phyloP scores from a whole-genome alignment of 2,797 vertebrate species.

The Acanthopagrus latus region DNA sequence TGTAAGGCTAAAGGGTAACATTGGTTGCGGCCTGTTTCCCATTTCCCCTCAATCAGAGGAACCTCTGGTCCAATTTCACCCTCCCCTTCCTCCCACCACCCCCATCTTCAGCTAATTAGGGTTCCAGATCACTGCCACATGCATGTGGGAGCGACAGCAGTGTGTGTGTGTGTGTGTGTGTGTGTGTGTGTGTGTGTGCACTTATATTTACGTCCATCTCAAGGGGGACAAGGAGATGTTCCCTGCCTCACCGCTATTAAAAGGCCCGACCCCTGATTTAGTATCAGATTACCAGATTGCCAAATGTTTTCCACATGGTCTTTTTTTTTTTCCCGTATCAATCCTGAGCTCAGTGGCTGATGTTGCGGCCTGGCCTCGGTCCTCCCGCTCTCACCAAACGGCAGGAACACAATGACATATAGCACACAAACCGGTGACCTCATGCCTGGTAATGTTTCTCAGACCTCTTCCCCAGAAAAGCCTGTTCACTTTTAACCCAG shows the following conservation, averaged over 20 bases:
- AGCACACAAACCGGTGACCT: slow-evolving; percentile 63
- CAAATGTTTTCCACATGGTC: slow-evolving; percentile 74
- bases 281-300: slow-evolving; percentile 74
- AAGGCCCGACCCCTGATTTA: slow-evolving; percentile 70
- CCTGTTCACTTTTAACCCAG: slow-evolving; percentile 44
- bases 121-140: slow-evolving; percentile 82
- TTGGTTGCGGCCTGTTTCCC: slow-evolving; percentile 78
- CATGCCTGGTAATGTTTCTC: slow-evolving; percentile 66
- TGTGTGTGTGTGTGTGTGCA: slow-evolving; percentile 3
- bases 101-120: slow-evolving; percentile 74
- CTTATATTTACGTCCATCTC: slow-evolving; percentile 62
- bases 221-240: slow-evolving; percentile 75
- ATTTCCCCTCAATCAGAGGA: slow-evolving; percentile 82
- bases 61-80: slow-evolving; percentile 76
- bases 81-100: slow-evolving; percentile 62
- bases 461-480: slow-evolving; percentile 49
- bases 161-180: slow-evolving; percentile 2
- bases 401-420: slow-evolving; percentile 49
- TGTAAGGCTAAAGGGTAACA: slow-evolving; percentile 60
- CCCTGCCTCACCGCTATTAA: slow-evolving; percentile 61
- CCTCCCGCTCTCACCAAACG: slow-evolving; percentile 42
- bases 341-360: slow-evolving; percentile 18
- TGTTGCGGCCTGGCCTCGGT: slow-evolving; percentile 20
- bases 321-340: slow-evolving; percentile 19
- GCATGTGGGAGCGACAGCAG: slow-evolving; percentile 38